phyloP scores from a whole-genome alignment of 2,797 vertebrate species.

The Strix occidentalis region DNA sequence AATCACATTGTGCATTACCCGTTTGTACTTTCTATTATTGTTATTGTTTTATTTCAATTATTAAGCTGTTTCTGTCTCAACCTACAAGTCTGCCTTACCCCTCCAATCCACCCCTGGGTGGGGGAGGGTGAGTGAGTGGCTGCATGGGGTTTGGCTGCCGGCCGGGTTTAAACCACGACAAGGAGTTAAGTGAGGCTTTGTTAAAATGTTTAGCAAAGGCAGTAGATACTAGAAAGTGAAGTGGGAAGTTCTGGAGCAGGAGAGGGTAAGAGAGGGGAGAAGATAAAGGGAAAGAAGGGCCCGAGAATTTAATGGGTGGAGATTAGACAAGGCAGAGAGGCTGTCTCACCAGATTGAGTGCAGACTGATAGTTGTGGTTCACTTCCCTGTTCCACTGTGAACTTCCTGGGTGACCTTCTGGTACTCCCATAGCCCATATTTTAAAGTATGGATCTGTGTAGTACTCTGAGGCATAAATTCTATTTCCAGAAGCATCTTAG shows the following conservation, averaged over 20 bases:
- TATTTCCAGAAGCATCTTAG: not conserved
- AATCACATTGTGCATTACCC: too few relatives aligned
- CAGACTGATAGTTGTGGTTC: not conserved
- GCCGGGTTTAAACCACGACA: too few relatives aligned
- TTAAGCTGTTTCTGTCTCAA: too few relatives aligned
- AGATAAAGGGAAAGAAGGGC: not conserved
- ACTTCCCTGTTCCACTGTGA: not conserved
- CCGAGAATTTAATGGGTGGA: not conserved
- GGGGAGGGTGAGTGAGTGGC: too few relatives aligned
- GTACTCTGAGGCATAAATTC: not conserved
- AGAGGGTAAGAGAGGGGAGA: not conserved
- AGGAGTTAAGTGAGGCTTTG: not conserved
- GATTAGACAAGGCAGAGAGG: not conserved
- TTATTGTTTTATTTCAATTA: too few relatives aligned
- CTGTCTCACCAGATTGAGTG: fast-evolving
- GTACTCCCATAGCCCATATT: not conserved
- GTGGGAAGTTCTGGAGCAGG: not conserved
- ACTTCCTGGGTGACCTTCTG: not conserved
- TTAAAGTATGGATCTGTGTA: not conserved
- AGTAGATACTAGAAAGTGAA: not conserved
- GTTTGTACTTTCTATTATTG: too few relatives aligned
- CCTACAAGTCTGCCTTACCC: too few relatives aligned
- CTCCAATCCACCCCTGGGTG: too few relatives aligned
- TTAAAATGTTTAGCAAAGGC: not conserved
- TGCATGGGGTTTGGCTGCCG: too few relatives aligned